Evolutionary conservation across 1,140 invertebrate species (phyloP).

Genomic region (Chrysopa pallens): DNA sequence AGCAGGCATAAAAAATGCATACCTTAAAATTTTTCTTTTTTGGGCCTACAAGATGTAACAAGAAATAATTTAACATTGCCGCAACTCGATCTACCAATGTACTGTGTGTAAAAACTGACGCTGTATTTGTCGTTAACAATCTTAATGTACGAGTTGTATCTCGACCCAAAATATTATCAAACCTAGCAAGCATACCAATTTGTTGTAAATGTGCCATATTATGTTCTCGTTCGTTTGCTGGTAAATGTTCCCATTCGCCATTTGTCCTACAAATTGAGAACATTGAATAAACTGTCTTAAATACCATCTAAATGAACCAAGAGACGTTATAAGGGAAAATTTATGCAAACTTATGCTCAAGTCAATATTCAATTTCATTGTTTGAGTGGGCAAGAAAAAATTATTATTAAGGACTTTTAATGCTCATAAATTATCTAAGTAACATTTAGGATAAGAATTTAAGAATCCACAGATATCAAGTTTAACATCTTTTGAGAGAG

Average conservation of each 20-base stretch:
- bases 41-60: conserved; percentile 74
- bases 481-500: no score
- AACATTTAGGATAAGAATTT: no score
- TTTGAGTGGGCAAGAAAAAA: no score
- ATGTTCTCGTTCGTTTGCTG: conserved; percentile 56
- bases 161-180: conserved; percentile 82
- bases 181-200: conserved; percentile 66
- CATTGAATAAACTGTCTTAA: no score
- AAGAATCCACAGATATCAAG: no score
- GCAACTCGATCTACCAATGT: conserved; percentile 87
- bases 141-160: conserved; percentile 76
- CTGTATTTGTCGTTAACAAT: conserved; percentile 67
- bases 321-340: no score
- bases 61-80: conserved; percentile 90
- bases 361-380: no score
- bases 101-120: conserved; percentile 74
- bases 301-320: no score
- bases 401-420: no score
- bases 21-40: conserved; percentile 77
- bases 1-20: conserved; percentile 3
- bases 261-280: conserved; percentile 33
- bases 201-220: conserved; percentile 57
- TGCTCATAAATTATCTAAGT: no score
- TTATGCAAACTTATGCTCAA: no score
- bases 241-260: conserved; percentile 56